Percentiles rank a stretch among this genome's conserved stretches.
These are phyloP conservation scores for Stichodactyla helianthus DNA, from an alignment of 64 coral and sea anemone genomes.

Conservation along the genomic window DNA sequence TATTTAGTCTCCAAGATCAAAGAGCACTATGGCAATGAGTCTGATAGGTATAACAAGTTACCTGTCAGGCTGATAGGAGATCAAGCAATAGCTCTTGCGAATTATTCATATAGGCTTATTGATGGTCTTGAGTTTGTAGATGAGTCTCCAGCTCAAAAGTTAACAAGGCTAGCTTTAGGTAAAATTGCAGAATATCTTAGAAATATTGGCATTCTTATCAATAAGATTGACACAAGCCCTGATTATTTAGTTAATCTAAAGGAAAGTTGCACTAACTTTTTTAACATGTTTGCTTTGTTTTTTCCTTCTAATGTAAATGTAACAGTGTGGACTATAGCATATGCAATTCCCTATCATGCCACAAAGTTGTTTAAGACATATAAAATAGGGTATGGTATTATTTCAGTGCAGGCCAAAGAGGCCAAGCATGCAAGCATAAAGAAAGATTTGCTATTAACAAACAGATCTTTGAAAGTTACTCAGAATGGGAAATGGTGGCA, in stretches of 20 bases:
- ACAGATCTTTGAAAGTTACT: constrained; percentile 36
- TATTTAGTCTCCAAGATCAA: constrained; percentile 45
- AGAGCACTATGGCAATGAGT: constrained; percentile 45
- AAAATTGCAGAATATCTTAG: constrained; percentile 27
- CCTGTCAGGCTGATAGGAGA: constrained; percentile 41
- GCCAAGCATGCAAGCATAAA: constrained; percentile 44
- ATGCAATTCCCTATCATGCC: constrained; percentile 53
- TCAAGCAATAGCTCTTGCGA: constrained; percentile 47
- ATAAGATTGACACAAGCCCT: constrained; percentile 31
- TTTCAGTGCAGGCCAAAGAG: constrained; percentile 40
- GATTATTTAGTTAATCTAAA: constrained; percentile 40
- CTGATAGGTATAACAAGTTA: constrained; percentile 47
- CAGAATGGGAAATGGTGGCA: constrained; percentile 55
- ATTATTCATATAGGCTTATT: constrained; percentile 37
- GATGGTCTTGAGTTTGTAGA: constrained; percentile 17
- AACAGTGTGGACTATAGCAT: constrained; percentile 46
- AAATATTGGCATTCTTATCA: constrained; percentile 35
- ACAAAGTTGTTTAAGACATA: neutral
- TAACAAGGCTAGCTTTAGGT: constrained; percentile 27
- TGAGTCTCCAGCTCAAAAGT: constrained; percentile 26
- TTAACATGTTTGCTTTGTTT: constrained; percentile 50
- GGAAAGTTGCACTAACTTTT: constrained; percentile 35
- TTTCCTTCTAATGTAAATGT: constrained; percentile 40
- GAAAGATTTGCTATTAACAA: constrained; percentile 35
- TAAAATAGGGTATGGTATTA: constrained; percentile 9